These are phyloP conservation scores for Taenioides sp. DNA, from an alignment of 2,797 vertebrate genomes.

Conservation along the genomic window DNA sequence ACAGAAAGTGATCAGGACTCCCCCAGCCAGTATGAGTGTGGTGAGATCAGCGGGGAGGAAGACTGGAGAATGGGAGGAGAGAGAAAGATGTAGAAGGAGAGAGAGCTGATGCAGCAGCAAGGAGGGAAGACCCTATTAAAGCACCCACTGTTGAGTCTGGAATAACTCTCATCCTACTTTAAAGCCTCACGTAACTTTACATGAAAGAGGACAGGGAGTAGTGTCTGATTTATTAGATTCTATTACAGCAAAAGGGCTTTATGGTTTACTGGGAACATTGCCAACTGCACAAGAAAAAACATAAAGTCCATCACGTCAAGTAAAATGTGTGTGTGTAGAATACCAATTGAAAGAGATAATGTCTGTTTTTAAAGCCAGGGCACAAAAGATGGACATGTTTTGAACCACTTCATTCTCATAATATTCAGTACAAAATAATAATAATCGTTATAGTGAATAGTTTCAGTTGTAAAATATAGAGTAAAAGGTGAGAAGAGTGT, in stretches of 20 bases:
- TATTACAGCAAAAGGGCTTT: neutral
- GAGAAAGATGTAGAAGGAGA: constrained; percentile 37
- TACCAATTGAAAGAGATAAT: neutral
- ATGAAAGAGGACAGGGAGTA: neutral
- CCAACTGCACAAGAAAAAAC: neutral
- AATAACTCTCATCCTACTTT: neutral
- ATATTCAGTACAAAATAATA: no score
- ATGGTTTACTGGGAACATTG: neutral
- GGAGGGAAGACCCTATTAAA: constrained; percentile 35
- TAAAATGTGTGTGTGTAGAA: neutral
- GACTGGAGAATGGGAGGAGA: constrained; percentile 17
- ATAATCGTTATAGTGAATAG: no score
- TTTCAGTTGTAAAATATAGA: no score
- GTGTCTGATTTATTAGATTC: neutral
- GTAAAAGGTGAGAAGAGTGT: no score
- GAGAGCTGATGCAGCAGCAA: constrained; percentile 38
- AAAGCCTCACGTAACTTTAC: neutral
- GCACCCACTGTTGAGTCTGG: constrained; percentile 9
- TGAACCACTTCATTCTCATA: no score
- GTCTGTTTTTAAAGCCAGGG: neutral
- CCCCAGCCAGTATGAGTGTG: constrained; percentile 33
- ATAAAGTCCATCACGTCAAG: neutral
- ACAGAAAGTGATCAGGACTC: constrained; percentile 37
- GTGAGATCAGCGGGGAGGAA: constrained; percentile 22
- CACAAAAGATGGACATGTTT: no score